These are phyloP conservation scores for Callinectes sapidus DNA, from an alignment of 2,888 invertebrate species.

Conservation along the genomic window DNA sequence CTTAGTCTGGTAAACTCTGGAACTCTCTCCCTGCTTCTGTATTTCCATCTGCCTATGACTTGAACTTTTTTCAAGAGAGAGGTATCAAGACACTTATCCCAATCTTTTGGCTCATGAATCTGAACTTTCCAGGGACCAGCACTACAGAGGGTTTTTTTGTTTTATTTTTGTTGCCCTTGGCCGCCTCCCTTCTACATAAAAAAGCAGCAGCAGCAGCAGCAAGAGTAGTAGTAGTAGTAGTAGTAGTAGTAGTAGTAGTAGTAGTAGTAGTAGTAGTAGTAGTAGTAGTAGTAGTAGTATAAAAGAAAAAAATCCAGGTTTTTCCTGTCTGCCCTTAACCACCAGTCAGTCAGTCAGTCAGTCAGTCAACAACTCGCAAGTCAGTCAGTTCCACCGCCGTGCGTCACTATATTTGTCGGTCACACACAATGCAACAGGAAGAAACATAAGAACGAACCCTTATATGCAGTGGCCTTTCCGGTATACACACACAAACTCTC, in stretches of 20 bases:
- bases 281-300: constrained; percentile 7
- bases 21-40: too few species aligned
- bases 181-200: too few species aligned
- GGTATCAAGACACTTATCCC: too few species aligned
- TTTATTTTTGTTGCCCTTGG: too few species aligned
- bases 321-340: neutral
- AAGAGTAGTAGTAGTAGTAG: constrained; percentile 19
- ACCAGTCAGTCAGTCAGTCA: neutral
- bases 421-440: constrained; percentile 19
- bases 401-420: neutral
- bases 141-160: too few species aligned
- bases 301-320: neutral
- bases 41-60: too few species aligned
- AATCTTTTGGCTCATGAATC: too few species aligned
- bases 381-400: neutral
- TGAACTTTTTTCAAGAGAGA: too few species aligned
- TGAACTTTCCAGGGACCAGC: too few species aligned
- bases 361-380: neutral
- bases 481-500: neutral
- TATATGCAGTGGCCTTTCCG: constrained; percentile 10
- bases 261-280: constrained; percentile 15
- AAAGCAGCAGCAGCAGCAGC: neutral
- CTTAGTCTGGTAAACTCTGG: too few species aligned
- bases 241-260: constrained; percentile 19
- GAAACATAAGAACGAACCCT: constrained; percentile 4